Conservation (phyloP, 2,797 vertebrate species). For the Brachyrhaphis roseni region DNA sequence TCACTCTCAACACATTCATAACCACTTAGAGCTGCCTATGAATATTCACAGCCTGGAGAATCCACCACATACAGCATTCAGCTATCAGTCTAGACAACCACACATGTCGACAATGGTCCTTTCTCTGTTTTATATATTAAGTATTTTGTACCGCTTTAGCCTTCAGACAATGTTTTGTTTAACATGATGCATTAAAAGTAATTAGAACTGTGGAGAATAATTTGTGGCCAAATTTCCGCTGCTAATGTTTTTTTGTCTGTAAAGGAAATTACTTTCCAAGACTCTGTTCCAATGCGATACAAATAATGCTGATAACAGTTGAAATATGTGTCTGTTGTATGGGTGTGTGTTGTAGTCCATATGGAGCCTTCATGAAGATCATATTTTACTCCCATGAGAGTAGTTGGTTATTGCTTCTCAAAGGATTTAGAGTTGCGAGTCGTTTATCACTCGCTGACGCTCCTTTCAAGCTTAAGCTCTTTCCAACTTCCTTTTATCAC, state of each 20-base stretch:
- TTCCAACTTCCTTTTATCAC: conserved; percentile 59
- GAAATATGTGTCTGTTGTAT: conserved; percentile 18
- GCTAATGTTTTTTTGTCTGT: conserved; percentile 35
- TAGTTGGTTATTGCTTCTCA: conserved; percentile 35
- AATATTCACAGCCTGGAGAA: conserved; percentile 57
- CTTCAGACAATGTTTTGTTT: conserved; percentile 37
- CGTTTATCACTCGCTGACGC: conserved; percentile 41
- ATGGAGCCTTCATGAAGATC: conserved; percentile 42
- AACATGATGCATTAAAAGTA: conserved; percentile 58
- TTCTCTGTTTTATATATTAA: conserved; percentile 20
- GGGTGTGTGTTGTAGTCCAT: conserved; percentile 34
- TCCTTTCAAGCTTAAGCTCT: conserved; percentile 46
- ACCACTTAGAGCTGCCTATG: conserved; percentile 61
- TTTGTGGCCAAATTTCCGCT: conserved; percentile 41
- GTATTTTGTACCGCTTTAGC: conserved; percentile 34
- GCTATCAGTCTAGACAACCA: conserved; percentile 23
- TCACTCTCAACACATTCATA: conserved; percentile 71
- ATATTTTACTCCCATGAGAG: conserved; percentile 28
- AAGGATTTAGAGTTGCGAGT: conserved; percentile 33
- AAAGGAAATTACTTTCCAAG: conserved; percentile 63
- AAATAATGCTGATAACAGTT: conserved; percentile 53
- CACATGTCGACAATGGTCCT: conserved; percentile 12
- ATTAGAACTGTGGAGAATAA: conserved; percentile 56
- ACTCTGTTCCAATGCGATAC: conserved; percentile 34
- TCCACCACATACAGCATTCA: conserved; percentile 35